These are phyloP conservation scores for Aleiodes alternator DNA, from an alignment of 2,888 invertebrate genomes.

Conservation along the genomic window DNA sequence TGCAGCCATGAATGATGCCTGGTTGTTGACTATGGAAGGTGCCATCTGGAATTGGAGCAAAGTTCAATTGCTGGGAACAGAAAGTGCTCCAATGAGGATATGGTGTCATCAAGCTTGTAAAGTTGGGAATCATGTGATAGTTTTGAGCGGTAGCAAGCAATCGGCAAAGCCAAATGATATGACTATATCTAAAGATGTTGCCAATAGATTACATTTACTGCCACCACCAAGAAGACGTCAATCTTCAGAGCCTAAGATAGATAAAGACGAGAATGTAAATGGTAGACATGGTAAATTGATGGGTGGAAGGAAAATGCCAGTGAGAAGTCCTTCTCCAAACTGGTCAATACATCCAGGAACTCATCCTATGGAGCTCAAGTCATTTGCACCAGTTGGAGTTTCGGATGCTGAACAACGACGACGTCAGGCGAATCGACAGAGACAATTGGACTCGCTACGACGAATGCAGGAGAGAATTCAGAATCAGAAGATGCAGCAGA, in stretches of 20 bases:
- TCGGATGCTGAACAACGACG: constrained; percentile 74
- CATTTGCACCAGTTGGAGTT: constrained; percentile 77
- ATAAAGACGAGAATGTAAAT: constrained; percentile 85
- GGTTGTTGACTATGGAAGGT: constrained; percentile 89
- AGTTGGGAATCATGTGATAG: constrained; percentile 86
- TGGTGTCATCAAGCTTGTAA: constrained; percentile 96
- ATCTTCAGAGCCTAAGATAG: constrained; percentile 60
- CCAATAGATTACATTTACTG: constrained; percentile 10
- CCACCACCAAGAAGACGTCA: constrained; percentile 22
- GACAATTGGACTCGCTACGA: constrained; percentile 80
- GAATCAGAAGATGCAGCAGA: constrained; percentile 70
- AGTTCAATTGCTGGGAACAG: constrained; percentile 85
- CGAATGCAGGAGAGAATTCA: constrained; percentile 81
- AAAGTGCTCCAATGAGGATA: constrained; percentile 89
- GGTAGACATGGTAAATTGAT: constrained; percentile 79
- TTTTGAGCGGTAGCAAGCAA: constrained; percentile 78
- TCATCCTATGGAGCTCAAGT: constrained; percentile 40
- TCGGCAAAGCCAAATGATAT: constrained; percentile 66
- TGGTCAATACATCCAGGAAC: neutral
- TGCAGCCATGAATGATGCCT: constrained; percentile 91
- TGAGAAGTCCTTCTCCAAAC: constrained; percentile 15
- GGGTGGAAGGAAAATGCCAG: neutral
- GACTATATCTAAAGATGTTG: constrained; percentile 56
- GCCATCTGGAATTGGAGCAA: constrained; percentile 85
- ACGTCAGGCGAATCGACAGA: constrained; percentile 77